Conservation (phyloP, 2,888 invertebrate species). For the Scelioninae gen. 1 region DNA sequence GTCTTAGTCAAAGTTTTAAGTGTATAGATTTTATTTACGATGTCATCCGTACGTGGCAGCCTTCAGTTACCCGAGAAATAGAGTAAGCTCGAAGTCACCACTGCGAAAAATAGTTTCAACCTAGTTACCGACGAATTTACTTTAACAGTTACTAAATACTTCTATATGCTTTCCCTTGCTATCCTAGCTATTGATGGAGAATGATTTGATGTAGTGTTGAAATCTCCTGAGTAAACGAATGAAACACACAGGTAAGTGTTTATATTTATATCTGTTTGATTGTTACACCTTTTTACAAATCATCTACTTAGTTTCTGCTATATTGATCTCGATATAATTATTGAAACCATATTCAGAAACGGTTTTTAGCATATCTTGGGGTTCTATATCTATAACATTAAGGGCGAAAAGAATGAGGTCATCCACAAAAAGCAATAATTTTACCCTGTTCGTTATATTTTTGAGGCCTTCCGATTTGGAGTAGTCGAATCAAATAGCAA, state of each 20-base stretch:
- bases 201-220: slow-evolving; percentile 5
- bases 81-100: not conserved
- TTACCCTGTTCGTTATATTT: not conserved
- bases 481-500: not conserved
- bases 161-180: slow-evolving; percentile 30
- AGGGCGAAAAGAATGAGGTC: slow-evolving; percentile 21
- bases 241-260: slow-evolving; percentile 38
- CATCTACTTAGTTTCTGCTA: not conserved
- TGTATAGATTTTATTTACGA: too few species aligned
- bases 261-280: not conserved
- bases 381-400: not conserved
- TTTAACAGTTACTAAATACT: slow-evolving; percentile 12
- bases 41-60: too few species aligned
- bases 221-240: slow-evolving; percentile 23
- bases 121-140: slow-evolving; percentile 11
- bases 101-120: slow-evolving; percentile 25
- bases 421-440: slow-evolving; percentile 39
- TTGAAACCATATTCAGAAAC: not conserved
- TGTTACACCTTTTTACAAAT: not conserved
- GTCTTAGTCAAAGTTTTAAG: not conserved
- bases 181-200: slow-evolving; percentile 19
- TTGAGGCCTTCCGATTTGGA: not conserved
- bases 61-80: not conserved
- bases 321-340: not conserved
- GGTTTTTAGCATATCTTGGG: not conserved